Conservation (phyloP, 2,888 invertebrate species). For the Lycaena phlaeas region DNA sequence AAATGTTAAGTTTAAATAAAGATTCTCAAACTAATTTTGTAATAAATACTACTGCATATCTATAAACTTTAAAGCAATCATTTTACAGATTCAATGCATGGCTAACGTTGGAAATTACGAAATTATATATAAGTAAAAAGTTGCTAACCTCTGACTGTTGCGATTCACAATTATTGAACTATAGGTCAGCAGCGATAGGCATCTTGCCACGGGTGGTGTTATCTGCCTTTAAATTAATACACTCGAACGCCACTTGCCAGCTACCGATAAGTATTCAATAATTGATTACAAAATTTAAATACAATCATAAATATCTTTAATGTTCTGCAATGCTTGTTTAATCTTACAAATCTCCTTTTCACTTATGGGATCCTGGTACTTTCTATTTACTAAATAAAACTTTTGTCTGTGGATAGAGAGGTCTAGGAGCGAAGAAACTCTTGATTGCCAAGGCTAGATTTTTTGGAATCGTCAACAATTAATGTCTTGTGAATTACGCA, state of each 20-base stretch:
- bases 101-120: too few species aligned
- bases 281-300: conserved; percentile 10
- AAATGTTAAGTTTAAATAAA: too few species aligned
- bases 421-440: too few species aligned
- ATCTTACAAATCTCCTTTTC: background rate
- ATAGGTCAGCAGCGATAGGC: conserved; percentile 33
- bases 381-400: background rate
- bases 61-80: too few species aligned
- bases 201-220: conserved; percentile 35
- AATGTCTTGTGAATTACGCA: too few species aligned
- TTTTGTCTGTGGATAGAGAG: too few species aligned
- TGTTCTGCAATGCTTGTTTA: background rate
- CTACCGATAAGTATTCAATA: conserved; percentile 18
- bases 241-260: conserved; percentile 26
- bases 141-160: conserved; percentile 24
- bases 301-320: background rate
- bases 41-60: too few species aligned
- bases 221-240: conserved; percentile 36
- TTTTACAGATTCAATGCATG: too few species aligned
- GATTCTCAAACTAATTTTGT: too few species aligned
- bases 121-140: too few species aligned
- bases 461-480: too few species aligned
- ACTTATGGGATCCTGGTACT: background rate
- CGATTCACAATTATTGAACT: conserved; percentile 35
- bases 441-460: too few species aligned